Evolutionary conservation across 92 coral and sea anemone genomes (phyloP).

Genomic region (Paragorgia papillata): DNA sequence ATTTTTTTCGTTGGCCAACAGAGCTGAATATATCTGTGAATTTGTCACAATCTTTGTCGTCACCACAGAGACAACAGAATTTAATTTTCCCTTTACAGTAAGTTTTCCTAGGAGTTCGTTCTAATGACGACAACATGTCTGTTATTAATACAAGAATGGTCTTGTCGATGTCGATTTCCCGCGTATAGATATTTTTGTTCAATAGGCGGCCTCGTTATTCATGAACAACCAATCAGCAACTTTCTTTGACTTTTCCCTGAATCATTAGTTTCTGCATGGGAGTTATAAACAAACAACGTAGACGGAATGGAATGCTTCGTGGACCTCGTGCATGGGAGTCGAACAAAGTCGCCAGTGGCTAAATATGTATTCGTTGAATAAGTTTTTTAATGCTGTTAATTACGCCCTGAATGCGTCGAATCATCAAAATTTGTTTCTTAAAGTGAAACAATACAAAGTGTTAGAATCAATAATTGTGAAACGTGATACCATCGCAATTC

Average conservation of each 20-base stretch:
- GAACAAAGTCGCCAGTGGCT: too few relatives aligned
- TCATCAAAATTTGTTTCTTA: constrained; percentile 45
- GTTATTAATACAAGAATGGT: too few relatives aligned
- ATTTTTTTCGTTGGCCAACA: too few relatives aligned
- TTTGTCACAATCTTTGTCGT: too few relatives aligned
- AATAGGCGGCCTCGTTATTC: neutral
- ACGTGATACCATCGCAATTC: constrained; percentile 54
- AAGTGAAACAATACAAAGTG: constrained; percentile 52
- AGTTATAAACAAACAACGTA: too few relatives aligned
- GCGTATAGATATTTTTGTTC: constrained; percentile 1
- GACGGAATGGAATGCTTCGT: too few relatives aligned
- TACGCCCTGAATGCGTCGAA: constrained; percentile 35
- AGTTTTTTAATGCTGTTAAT: constrained; percentile 24
- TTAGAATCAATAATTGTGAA: constrained; percentile 44
- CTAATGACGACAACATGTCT: neutral
- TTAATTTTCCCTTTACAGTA: constrained; percentile 39
- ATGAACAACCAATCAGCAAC: too few relatives aligned
- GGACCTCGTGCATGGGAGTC: too few relatives aligned
- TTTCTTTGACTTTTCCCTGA: too few relatives aligned
- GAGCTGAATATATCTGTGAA: too few relatives aligned
- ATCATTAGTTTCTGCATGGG: too few relatives aligned
- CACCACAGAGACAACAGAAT: constrained; percentile 53
- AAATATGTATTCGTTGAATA: neutral
- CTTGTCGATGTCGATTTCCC: neutral
- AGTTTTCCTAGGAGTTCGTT: constrained; percentile 46